Evolutionary conservation across 2,888 invertebrate genomes (phyloP).

Genomic region (Chaetogeoica ovagalla): DNA sequence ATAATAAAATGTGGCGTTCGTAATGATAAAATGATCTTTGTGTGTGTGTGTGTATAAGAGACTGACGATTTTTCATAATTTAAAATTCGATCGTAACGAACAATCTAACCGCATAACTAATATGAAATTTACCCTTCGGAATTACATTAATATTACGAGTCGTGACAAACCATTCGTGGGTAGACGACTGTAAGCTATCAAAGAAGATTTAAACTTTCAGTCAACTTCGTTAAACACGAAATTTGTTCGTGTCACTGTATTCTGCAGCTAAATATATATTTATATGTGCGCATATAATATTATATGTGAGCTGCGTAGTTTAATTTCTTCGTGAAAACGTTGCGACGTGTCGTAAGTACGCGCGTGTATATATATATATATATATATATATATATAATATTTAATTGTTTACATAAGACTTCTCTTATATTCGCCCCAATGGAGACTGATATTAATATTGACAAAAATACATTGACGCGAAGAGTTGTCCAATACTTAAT

Average conservation of each 20-base stretch:
- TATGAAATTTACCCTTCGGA: too few species aligned
- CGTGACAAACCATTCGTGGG: too few species aligned
- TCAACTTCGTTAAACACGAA: not conserved
- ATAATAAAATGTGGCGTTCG: too few species aligned
- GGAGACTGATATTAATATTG: not conserved
- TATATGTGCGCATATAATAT: not conserved
- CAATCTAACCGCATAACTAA: too few species aligned
- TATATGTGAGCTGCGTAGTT: not conserved
- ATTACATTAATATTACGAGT: too few species aligned
- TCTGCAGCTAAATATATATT: too few species aligned
- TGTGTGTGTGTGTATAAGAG: too few species aligned
- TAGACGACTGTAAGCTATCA: not conserved
- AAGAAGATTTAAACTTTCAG: not conserved
- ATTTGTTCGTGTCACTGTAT: not conserved
- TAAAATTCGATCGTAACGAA: too few species aligned
- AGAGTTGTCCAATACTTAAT: too few species aligned
- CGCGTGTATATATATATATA: not conserved
- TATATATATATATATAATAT: too few species aligned
- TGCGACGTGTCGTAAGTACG: not conserved
- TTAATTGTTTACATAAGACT: not conserved
- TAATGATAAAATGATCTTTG: too few species aligned
- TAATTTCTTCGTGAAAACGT: not conserved
- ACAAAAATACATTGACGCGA: not conserved
- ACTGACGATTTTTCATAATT: too few species aligned
- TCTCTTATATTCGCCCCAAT: not conserved